Base-by-base conservation (phyloP, 2,888 invertebrate species). In the Dicranocentrus wangi region DNA sequence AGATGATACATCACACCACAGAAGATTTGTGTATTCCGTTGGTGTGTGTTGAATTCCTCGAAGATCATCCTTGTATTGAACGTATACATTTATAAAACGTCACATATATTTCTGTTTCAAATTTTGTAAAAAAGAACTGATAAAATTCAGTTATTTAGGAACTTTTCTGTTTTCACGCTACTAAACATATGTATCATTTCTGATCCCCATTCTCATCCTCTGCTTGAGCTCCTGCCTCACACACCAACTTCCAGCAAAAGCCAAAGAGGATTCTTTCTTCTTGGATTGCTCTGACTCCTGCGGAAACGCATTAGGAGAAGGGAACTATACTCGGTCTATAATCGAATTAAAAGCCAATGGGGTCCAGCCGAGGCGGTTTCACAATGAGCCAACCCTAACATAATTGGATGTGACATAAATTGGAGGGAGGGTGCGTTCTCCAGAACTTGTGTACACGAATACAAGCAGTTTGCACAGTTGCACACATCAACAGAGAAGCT, bases 291-390 rank as follows among this genome's bases (percentile, higher is more conserved):
- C 21, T 23, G 19, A 8, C 55, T 21, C 10, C 17, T 51, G 51
- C 39, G 51, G 65, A 27, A 65, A 61, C 21, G 51, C 60, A 39
- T 60, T 73, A 43, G 27, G 43, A 53, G 47, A 65, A 27, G 79
- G 75, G 68, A 69, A 68, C 77, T 61, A 17, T 77, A 17, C 63
- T 76, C n/a, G 69, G 77, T 77, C 69, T 66, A 79, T 86, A 86
- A 86, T 86, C 82, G 83, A 85, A 85, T 86, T 86, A 85, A 83
- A 84, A 81, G 83, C 86, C 85, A 85, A 85, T 85, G 83, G 84
- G 85, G 84, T 85, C 83, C 83, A 82, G 78, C 82, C 81, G 76
- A 85, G 85, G 86, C 85, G 85, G 86, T 86, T 85, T 86, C 85
- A 82, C 83, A 84, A 85, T 86, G 85, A 86, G 77, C 72, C 81